Evolutionary conservation across 2,888 invertebrate species (phyloP), one percentile per base, ranked within the genome.

Genomic region (Nezara viridula): DNA sequence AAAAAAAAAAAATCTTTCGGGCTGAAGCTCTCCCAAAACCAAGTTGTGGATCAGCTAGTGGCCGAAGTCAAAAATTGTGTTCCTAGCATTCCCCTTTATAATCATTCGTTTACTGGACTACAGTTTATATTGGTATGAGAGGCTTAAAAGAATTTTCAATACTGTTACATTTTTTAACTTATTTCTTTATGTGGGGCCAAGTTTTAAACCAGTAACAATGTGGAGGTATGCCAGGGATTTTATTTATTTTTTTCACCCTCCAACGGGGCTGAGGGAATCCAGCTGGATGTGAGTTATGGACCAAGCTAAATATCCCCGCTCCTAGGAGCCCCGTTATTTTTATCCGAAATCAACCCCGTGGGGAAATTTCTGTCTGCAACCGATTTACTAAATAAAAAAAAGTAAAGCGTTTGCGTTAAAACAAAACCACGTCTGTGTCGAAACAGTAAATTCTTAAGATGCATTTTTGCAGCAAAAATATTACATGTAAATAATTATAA

Each of bases 211-310:
- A 16, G 81, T 44, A 81, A 81, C 44, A 44, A 81, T 81, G 44
- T 81, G 81, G 81, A 81, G 81, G 81, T 81, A 81, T 81, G 81
- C 81, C 81, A 81, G 81, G n/a, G 81, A 81, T 81, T 81, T 81
- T 81, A 32, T 50, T 50, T 37, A n/a, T n/a, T 73, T 44, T 81
- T 37, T 81, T 10, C 9, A 24, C 24, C 44, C 9, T n/a, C 81
- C 2, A 81, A n/a, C 81, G n/a, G n/a, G 12, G 81, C 21, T 47
- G 81, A 81, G 81, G 44, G 81, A 81, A 81, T 81, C n/a, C 81
- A 81, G 81, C 44, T n/a, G 81, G n/a, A 81, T 81, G 24, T 81
- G 81, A 81, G 81, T 81, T 47, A 81, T 81, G 81, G 81, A 16
- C 14, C 37, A 24, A 44, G n/a, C 47, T 44, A n/a, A 44, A 81